phyloP scores from a whole-genome alignment of 2,113 vertebrate genomes.

The Dascyllus trimaculatus region DNA sequence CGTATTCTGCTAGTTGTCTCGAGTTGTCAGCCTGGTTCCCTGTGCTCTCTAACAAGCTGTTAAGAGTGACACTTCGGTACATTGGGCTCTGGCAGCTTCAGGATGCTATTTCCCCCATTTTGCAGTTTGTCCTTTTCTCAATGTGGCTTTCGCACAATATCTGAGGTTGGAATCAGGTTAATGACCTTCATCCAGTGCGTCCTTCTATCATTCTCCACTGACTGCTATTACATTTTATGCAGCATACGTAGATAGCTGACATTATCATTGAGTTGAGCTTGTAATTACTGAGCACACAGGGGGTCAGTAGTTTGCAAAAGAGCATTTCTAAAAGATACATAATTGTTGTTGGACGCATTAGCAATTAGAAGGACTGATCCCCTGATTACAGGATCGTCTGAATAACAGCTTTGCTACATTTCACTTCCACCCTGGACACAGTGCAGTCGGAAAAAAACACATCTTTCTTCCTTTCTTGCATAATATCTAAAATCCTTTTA shows the following conservation, averaged over 20 bases:
- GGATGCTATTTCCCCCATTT: slow-evolving; percentile 20
- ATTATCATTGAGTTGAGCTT: slow-evolving; percentile 13
- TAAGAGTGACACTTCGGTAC: slow-evolving; percentile 43
- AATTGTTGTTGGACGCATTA: not conserved
- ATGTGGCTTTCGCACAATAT: slow-evolving; percentile 14
- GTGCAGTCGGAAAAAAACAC: not conserved
- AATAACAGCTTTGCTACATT: not conserved
- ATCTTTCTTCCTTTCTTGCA: not conserved
- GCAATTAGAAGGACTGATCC: not conserved
- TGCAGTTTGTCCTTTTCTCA: slow-evolving; percentile 47
- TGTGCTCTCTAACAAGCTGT: slow-evolving; percentile 50
- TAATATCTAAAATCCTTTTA: slow-evolving; percentile 64
- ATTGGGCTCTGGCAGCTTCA: slow-evolving; percentile 48
- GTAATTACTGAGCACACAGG: not conserved
- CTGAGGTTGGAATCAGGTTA: slow-evolving; percentile 29
- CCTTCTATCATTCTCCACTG: not conserved
- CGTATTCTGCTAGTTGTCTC: slow-evolving; percentile 13
- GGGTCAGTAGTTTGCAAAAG: not conserved
- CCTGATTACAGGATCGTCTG: slow-evolving; percentile 7
- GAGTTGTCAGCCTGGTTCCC: slow-evolving; percentile 40
- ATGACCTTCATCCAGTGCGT: slow-evolving; percentile 22
- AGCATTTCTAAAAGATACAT: not conserved
- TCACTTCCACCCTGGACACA: not conserved
- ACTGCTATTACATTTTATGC: slow-evolving; percentile 4
- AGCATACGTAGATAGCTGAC: not conserved